Evolutionary conservation across 1,140 invertebrate species (phyloP).

Genomic region (Macrobrachium nipponense): DNA sequence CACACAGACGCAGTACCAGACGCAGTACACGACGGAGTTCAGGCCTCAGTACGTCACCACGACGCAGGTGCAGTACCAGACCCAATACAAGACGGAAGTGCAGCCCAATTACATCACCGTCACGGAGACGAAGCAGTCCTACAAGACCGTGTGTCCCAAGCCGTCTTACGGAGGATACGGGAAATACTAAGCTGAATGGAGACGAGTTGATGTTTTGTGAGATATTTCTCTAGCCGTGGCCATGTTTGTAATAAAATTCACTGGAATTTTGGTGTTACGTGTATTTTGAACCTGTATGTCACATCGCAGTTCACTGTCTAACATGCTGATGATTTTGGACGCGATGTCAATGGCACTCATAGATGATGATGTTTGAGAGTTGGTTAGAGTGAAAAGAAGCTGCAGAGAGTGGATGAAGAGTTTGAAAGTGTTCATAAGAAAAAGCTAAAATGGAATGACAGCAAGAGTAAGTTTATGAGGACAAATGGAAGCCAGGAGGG

Average conservation of each 20-base stretch:
- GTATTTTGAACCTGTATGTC: too few relatives aligned
- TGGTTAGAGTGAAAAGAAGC: too few relatives aligned
- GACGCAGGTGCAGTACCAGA: slow-evolving; percentile 39
- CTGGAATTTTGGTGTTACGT: too few relatives aligned
- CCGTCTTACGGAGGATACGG: slow-evolving; percentile 27
- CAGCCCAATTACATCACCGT: slow-evolving; percentile 48
- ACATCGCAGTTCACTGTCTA: too few relatives aligned
- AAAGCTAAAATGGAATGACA: too few relatives aligned
- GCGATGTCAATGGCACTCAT: too few relatives aligned
- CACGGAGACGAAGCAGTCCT: slow-evolving; percentile 33
- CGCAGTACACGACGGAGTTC: slow-evolving; percentile 25
- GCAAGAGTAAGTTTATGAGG: background rate
- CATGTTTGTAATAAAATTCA: too few relatives aligned
- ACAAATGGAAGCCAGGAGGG: background rate
- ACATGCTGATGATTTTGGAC: too few relatives aligned
- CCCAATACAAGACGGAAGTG: slow-evolving; percentile 35
- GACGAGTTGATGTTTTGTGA: too few relatives aligned
- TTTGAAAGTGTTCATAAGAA: too few relatives aligned
- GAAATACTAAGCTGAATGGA: background rate
- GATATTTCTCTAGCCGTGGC: background rate
- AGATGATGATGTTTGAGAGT: too few relatives aligned
- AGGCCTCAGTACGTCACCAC: slow-evolving; percentile 41
- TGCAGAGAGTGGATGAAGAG: too few relatives aligned
- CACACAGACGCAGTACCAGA: slow-evolving; percentile 52
- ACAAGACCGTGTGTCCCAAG: slow-evolving; percentile 53